Conservation (phyloP, 2,113 vertebrate species). For the Diphyllodes magnificus region DNA sequence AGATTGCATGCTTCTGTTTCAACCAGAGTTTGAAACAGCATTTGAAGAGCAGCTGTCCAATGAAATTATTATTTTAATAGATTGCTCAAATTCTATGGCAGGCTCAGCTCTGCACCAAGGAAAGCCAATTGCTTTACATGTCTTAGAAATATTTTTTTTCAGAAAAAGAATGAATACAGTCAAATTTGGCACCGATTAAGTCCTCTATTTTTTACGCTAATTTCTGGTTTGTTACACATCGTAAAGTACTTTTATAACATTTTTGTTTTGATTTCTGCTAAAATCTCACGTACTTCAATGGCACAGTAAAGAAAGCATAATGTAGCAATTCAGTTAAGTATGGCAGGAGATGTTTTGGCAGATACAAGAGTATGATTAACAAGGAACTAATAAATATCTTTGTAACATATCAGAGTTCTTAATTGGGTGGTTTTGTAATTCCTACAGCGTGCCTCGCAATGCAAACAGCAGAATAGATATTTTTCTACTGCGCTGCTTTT, state of each 20-base stretch:
- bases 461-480: not conserved
- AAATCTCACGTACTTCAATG: not conserved
- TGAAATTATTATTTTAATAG: constrained; percentile 78
- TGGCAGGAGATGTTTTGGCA: not conserved
- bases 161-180: constrained; percentile 69
- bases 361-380: not conserved
- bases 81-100: constrained; percentile 83
- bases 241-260: not conserved
- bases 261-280: not conserved
- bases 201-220: not conserved
- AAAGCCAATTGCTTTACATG: constrained; percentile 70
- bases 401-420: not conserved
- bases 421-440: not conserved
- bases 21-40: constrained; percentile 71
- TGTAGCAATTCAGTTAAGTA: not conserved
- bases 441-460: not conserved
- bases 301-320: not conserved
- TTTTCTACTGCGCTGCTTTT: not conserved
- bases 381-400: not conserved
- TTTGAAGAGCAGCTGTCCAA: not conserved
- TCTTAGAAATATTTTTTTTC: constrained; percentile 53
- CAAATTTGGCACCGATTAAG: constrained; percentile 79
- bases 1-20: constrained; percentile 90
- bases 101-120: constrained; percentile 68
- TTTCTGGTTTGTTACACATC: not conserved